These are phyloP conservation scores for Gambusia affinis DNA, from an alignment of 2,113 vertebrate genomes.

Conservation along the genomic window DNA sequence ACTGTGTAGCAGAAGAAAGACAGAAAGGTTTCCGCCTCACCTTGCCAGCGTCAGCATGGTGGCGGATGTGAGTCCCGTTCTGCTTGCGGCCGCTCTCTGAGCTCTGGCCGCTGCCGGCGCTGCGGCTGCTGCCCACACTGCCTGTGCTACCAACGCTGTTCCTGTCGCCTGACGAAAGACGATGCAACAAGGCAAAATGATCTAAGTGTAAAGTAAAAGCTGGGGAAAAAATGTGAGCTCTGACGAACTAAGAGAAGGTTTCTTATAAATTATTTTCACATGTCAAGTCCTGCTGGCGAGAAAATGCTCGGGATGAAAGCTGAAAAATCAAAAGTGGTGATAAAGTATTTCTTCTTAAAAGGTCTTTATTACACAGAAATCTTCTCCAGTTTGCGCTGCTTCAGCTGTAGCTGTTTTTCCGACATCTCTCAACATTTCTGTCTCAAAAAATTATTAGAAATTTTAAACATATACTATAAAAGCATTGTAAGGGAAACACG, in stretches of 20 bases:
- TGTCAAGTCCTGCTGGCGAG: not conserved
- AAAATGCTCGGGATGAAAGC: not conserved
- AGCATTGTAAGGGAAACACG: too few relatives aligned
- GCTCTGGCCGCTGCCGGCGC: conserved; percentile 94
- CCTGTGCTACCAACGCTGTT: conserved; percentile 92
- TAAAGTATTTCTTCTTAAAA: not conserved
- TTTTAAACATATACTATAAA: not conserved
- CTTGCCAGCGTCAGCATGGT: conserved; percentile 45
- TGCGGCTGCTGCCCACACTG: conserved; percentile 93
- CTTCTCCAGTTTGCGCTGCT: not conserved
- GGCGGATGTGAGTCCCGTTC: conserved; percentile 72
- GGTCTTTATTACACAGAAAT: not conserved
- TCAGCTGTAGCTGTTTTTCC: not conserved
- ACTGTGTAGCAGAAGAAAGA: not conserved
- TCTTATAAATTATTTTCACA: too few relatives aligned
- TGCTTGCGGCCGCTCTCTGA: conserved; percentile 87
- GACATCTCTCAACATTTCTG: too few relatives aligned
- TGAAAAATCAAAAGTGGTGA: not conserved
- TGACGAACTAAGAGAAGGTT: too few relatives aligned
- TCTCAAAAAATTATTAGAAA: not conserved
- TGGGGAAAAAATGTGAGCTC: too few relatives aligned
- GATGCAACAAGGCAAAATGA: not conserved
- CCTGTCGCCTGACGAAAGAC: conserved; percentile 85
- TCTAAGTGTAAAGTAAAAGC: too few relatives aligned
- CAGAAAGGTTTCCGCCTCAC: conserved; percentile 22